Evolutionary conservation across 1,140 invertebrate species (phyloP).

Genomic region (Drosophila kanapiae): DNA sequence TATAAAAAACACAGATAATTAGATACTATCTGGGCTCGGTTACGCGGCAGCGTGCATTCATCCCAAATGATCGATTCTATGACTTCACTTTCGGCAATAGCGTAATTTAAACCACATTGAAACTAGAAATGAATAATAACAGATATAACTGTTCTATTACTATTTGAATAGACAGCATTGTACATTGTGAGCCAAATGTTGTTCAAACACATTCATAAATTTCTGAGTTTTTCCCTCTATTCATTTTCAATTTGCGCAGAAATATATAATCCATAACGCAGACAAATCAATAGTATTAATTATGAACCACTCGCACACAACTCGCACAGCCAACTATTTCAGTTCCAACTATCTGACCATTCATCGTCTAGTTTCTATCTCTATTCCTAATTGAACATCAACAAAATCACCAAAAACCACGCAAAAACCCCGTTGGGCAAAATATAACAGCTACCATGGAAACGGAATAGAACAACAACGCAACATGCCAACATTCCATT

Average conservation of each 20-base stretch:
- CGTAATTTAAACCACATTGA: too few relatives aligned
- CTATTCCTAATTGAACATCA: slow-evolving; percentile 39
- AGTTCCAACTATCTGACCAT: slow-evolving; percentile 14
- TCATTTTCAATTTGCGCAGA: slow-evolving; percentile 12
- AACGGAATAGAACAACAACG: slow-evolving; percentile 19
- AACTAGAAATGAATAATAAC: too few relatives aligned
- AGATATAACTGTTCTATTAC: too few relatives aligned
- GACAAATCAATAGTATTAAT: slow-evolving; percentile 46
- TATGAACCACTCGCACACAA: slow-evolving; percentile 8
- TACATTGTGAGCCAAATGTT: too few relatives aligned
- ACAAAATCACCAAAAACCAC: slow-evolving; percentile 40
- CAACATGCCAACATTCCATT: slow-evolving; percentile 43
- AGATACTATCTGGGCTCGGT: too few relatives aligned
- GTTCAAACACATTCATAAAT: slow-evolving; percentile 8
- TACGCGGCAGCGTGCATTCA: too few relatives aligned
- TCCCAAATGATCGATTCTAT: too few relatives aligned
- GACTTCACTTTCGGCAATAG: too few relatives aligned
- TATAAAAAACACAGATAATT: too few relatives aligned
- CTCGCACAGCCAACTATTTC: slow-evolving; percentile 2
- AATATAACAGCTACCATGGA: slow-evolving; percentile 11
- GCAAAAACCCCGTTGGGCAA: slow-evolving; percentile 14
- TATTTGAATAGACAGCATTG: too few relatives aligned
- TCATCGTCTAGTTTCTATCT: slow-evolving; percentile 11
- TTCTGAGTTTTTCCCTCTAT: neutral
- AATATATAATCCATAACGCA: neutral